Base-by-base conservation (phyloP, 2,113 vertebrate genomes). In the Halichoeres trimaculatus region DNA sequence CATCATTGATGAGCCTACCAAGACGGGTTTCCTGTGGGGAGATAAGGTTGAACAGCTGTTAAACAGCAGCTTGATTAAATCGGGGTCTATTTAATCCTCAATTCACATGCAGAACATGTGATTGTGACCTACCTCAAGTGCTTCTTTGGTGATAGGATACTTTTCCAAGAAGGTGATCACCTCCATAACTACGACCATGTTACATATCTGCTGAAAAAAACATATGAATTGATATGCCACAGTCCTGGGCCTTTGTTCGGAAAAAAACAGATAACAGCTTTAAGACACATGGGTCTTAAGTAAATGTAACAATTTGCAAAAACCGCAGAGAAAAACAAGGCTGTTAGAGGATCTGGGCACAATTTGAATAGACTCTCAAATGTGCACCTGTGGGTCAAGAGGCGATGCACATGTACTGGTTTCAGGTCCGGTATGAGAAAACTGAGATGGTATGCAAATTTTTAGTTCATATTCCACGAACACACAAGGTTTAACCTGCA, bases 81-180 rank as follows among this genome's bases (percentile, higher is more conserved):
- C 48, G 1, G 51, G 45, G 7, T 10, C 8, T 0, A 53, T 53
- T 45, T 67, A 34, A 35, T 60, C 45, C n/a, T 41, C 3, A 76
- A 14, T 38, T n/a, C 10, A 40, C 23, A 34, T 30, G 55, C 8
- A 35, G 7, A 24, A 36, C 0, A 2, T 22, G 0, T 58, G 45
- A 51, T 19, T 22, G 26, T 50, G 52, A 75, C 94, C 53, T 90
- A 99, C 98, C 96, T 98, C 96, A 74, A 99, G 95, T 77, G 95
- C 95, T 92, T 99, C 97, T 96, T 98, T 99, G 94, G 97, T 99
- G 90, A 99, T 98, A 64, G 97, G 97, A 87, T 95, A 96, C 85
- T 95, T 99, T 95, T 99, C 98, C 95, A 99, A 90, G 91, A 93
- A 95, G 92, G 96, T 98, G 90, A 99, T 97, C 56, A 99, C 97